Evolutionary conservation across 2,888 invertebrate species (phyloP), one percentile per base, ranked within the genome.

Genomic region (Cheilosia vulpina): DNA sequence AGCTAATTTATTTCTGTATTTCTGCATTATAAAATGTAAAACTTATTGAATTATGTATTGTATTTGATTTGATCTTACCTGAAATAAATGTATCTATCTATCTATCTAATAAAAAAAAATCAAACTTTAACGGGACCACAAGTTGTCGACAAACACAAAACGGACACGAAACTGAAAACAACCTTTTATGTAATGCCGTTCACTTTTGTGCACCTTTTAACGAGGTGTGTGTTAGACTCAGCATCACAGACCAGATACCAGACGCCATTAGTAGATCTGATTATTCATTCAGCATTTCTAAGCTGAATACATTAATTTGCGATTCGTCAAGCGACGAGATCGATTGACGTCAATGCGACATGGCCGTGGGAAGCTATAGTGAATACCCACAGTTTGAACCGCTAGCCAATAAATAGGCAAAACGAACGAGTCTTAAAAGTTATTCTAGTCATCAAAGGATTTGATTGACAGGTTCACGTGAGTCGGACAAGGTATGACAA

Each of bases 231-330:
- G 9, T 11, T 13, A 13, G 11, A 38, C 13, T 4, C 13, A 19
- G 2, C 17, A 47, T 47, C 47, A 47, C 17, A 19, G 17, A 47
- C 47, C 19, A 47, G 19, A 19, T 19, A 47, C 19, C 47, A 47
- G 6, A 47, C 47, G 21, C 21, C 53, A 9, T 31, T 31, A 24
- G 17, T 13, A 6, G 6, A 31, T 31, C 31, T 15, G 27, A 24
- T 55, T n/a, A 31, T 31, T 55, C 9, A n/a, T 55, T 58, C 15
- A n/a, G 27, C 13, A 27, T 27, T 24, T 55, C 53, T 17, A 47
- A 47, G 19, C 17, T 45, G 47, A 47, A 47, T 47, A 19, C 2
- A 47, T 47, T 47, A 47, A 17, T 45, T 43, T 45, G 17, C 17
- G 19, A 47, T 0, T 19, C 17, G 47, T 45, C 17, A 47, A 47